Evolutionary conservation across 2,888 invertebrate species (phyloP).

Genomic region (Drosophila gaucha): DNA sequence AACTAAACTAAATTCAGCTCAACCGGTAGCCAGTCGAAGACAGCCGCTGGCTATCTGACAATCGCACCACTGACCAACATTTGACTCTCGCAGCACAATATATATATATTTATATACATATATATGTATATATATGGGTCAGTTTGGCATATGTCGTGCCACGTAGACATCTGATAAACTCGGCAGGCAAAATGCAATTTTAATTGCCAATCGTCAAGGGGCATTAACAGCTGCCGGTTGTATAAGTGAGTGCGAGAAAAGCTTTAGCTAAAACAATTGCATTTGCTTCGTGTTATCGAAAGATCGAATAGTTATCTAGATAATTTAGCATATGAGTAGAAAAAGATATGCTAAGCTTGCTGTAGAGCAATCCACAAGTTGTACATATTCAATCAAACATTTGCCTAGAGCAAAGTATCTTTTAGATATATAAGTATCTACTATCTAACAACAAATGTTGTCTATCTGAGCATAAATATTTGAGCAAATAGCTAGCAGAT

Average conservation of each 20-base stretch:
- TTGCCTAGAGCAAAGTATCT: neutral
- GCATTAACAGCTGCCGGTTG: constrained; percentile 30
- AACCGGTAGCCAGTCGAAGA: constrained; percentile 49
- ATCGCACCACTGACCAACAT: constrained; percentile 71
- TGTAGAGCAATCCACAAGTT: too few species aligned
- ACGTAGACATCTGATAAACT: constrained; percentile 65
- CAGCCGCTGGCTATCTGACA: constrained; percentile 52
- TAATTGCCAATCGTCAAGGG: constrained; percentile 69
- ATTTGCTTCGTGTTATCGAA: neutral
- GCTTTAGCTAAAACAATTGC: neutral
- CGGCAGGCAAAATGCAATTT: constrained; percentile 61
- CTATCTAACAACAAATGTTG: too few species aligned
- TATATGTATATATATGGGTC: constrained; percentile 56
- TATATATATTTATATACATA: neutral
- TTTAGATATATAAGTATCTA: neutral
- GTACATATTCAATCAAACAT: neutral
- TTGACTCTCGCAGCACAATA: constrained; percentile 11
- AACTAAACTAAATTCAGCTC: constrained; percentile 11
- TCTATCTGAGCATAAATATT: too few species aligned
- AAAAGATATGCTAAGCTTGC: neutral
- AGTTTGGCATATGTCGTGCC: constrained; percentile 29
- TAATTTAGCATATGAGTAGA: neutral
- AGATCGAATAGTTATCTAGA: neutral
- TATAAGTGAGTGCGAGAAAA: constrained; percentile 38
- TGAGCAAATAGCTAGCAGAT: too few species aligned